Base-by-base conservation (phyloP, 2,888 invertebrate genomes). In the Venusia cambrica region DNA sequence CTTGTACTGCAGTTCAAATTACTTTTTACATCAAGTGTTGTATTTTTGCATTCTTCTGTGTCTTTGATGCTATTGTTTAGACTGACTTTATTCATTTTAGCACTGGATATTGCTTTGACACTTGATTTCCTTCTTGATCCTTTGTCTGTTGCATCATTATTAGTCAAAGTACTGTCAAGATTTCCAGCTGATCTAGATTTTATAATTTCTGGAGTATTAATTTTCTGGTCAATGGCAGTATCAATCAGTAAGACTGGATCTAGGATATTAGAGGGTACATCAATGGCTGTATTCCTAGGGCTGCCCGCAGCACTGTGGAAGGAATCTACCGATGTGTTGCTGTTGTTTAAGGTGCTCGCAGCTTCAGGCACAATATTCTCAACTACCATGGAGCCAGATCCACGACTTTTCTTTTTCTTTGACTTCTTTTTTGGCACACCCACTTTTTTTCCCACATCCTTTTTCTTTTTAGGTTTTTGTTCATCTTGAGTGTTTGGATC, bases 271-370 rank as follows among this genome's bases (percentile, higher is more conserved):
- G n/a, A n/a, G n/a, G 7, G 20, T 2, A 16, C 6, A 6, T 11
- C 26, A 32, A 31, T 37, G 17, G 33, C 26, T 10, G 20, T 16
- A 16, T 18, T 39, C 0, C 25, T n/a, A 5, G 73, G 74, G 56
- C 79, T 83, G 68, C 72, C 74, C 2, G 73, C 71, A 72, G 81
- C 81, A 42, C 79, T 83, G 37, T 81, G 72, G 32, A 73, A 81
- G 6, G 83, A 81, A 13, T 81, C 80, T n/a, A 51, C 28, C 4
- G 80, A 79, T 12, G 49, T 48, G 32, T 57, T 57, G 28, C 63
- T 69, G 16, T 51, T 59, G 34, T 73, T 68, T 2, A 57, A 13
- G 7, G 26, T 30, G 13, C 11, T 38, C 11, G 39, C 50, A 22
- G 38, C 27, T 8, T 38, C 33, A 16, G 44, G 39, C 20, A 37